phyloP scores from a whole-genome alignment of 2,888 invertebrate genomes.

The Stenodema calcarata region DNA sequence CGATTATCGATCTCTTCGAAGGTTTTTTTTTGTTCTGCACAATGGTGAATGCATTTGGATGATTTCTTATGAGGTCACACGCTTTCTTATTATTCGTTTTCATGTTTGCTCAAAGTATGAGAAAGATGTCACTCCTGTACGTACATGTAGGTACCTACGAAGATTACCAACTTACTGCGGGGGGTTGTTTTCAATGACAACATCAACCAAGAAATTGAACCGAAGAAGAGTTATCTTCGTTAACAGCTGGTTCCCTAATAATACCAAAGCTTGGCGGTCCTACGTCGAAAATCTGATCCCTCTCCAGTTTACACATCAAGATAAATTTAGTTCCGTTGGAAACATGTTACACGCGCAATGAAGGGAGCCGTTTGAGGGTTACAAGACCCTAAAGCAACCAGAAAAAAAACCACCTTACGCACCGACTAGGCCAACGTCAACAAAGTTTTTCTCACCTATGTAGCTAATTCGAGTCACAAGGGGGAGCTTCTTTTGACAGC shows the following conservation, averaged over 20 bases:
- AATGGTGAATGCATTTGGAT: too few species aligned
- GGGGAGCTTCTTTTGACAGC: background rate
- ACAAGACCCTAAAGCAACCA: background rate
- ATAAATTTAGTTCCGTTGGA: background rate
- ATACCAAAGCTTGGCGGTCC: background rate
- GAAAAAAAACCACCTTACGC: background rate
- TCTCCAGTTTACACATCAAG: background rate
- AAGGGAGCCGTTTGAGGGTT: background rate
- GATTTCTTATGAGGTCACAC: too few species aligned
- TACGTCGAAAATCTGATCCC: background rate
- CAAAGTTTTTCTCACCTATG: constrained; percentile 7
- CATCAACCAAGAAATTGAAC: background rate
- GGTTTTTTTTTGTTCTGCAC: too few species aligned
- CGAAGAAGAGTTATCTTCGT: background rate
- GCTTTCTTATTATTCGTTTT: too few species aligned
- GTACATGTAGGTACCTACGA: too few species aligned
- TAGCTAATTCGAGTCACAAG: constrained; percentile 7
- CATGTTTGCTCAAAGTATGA: too few species aligned
- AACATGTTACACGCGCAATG: background rate
- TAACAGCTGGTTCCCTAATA: background rate
- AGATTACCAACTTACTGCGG: too few species aligned
- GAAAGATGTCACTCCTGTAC: too few species aligned
- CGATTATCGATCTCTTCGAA: too few species aligned
- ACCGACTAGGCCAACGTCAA: constrained; percentile 10
- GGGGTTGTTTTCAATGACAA: background rate